Evolutionary conservation across 1,140 invertebrate species (phyloP), one percentile per base, ranked within the genome.

Genomic region (Drosophila tristis): DNA sequence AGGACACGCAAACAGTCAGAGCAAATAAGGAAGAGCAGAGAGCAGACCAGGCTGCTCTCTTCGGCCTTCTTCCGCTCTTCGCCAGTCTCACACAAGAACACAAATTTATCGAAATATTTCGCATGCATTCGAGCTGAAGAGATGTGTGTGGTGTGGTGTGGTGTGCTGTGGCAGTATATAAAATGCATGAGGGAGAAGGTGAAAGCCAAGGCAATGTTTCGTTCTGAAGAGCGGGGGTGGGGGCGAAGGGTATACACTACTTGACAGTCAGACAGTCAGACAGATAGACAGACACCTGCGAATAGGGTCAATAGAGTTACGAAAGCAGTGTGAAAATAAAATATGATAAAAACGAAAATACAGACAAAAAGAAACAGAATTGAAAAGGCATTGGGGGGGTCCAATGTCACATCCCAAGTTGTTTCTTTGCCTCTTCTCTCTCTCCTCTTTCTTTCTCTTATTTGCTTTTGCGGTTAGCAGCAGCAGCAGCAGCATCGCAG

Each of bases 401-500:
- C 68, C 65, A 71, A 66, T 78, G 78, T 67, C 82, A 75, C 68
- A 65, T 51, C 60, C 53, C 48, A 56, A 65, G 56, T 53, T 74
- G 72, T 74, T 65, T 48, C 20, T 65, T 25, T 62, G 53, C 29
- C 47, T 42, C 31, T 56, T 55, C 2, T 6, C 9, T 31, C 25
- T 57, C 4, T 8, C 45, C 6, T 5, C 15, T 16, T 16, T 63
- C 43, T 25, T 56, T 51, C 45, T 65, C 63, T 80, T 86, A 73
- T 87, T 87, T 79, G 70, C 61, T 47, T 65, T 87, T 68, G 75
- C 59, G 78, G 71, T 87, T 89, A 89, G 68, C 82, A 75, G 29
- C 31, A 66, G 39, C 20, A 20, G 20, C 16, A 62, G 42, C 62
- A 68, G 51, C 35, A 49, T n/a, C n/a, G 25, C 25, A 48, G 20